These are phyloP conservation scores for Cichlasoma orientale DNA, from an alignment of 2,797 vertebrate species.

Conservation along the genomic window DNA sequence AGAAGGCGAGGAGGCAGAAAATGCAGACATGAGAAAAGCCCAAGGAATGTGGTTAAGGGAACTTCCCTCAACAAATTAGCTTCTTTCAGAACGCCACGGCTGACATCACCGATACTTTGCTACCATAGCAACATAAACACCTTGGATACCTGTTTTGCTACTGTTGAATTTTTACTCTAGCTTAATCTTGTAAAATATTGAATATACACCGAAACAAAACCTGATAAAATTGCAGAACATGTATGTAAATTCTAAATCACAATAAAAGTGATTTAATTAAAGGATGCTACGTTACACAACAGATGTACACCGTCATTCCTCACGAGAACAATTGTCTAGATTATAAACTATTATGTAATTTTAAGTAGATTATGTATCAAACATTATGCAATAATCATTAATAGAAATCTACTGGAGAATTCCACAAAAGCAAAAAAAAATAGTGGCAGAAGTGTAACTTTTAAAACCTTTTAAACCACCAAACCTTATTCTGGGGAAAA, in stretches of 20 bases:
- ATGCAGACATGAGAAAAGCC: not conserved
- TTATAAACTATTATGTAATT: too few species aligned
- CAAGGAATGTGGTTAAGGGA: not conserved
- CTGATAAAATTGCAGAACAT: not conserved
- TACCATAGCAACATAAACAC: not conserved
- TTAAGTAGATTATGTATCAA: too few species aligned
- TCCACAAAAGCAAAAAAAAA: too few species aligned
- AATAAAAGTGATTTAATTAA: not conserved
- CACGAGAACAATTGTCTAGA: too few species aligned
- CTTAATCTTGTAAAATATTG: not conserved
- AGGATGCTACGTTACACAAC: not conserved
- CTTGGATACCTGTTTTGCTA: not conserved
- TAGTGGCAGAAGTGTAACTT: too few species aligned
- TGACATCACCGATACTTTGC: not conserved
- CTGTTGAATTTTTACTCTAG: not conserved
- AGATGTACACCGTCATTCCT: not conserved
- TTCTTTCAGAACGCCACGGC: not conserved
- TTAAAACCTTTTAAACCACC: too few species aligned
- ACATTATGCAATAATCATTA: too few species aligned
- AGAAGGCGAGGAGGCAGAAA: not conserved
- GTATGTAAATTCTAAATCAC: not conserved
- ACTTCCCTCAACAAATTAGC: not conserved
- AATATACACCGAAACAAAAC: not conserved
- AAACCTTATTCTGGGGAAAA: too few species aligned
- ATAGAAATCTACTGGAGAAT: too few species aligned